A percentile compares a stretch with the other conserved stretches of the same genome.
Conservation (phyloP, 37 sponge, comb jelly and placozoan genomes). For the Mnemiopsis leidyi region DNA sequence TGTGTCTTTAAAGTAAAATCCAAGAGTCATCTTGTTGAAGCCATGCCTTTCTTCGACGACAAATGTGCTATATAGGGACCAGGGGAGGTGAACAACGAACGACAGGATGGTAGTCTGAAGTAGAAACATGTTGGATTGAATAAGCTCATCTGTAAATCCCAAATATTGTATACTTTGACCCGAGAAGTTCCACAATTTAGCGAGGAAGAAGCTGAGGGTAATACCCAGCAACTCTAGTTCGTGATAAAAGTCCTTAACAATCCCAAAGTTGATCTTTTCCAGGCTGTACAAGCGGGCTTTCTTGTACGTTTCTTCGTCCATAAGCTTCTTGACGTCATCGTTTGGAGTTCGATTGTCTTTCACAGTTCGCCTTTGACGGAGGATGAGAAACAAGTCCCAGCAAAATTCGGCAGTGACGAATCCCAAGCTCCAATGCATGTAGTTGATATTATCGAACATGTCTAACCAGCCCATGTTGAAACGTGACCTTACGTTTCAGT, state of each 20-base stretch:
- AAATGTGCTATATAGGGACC: slow-evolving; percentile 82
- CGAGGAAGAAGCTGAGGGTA: slow-evolving; percentile 24
- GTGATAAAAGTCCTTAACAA: slow-evolving; percentile 69
- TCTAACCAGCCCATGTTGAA: neutral
- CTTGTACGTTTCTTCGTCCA: slow-evolving; percentile 76
- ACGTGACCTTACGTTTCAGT: neutral
- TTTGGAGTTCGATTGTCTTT: neutral
- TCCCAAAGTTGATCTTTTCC: slow-evolving; percentile 81
- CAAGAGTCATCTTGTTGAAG: slow-evolving; percentile 92
- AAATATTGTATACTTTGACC: slow-evolving; percentile 67
- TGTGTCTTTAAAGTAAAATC: slow-evolving; percentile 85
- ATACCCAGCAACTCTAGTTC: slow-evolving; percentile 68
- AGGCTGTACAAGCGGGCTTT: slow-evolving; percentile 84
- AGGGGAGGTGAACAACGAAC: slow-evolving; percentile 75
- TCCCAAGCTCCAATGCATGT: slow-evolving; percentile 56
- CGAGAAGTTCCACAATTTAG: slow-evolving; percentile 71
- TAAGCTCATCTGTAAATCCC: slow-evolving; percentile 71
- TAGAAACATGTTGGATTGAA: slow-evolving; percentile 74
- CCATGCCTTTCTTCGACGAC: slow-evolving; percentile 92
- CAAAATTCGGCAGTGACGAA: slow-evolving; percentile 26
- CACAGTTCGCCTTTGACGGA: slow-evolving; percentile 22
- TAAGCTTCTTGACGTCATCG: slow-evolving; percentile 70
- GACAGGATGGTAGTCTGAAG: slow-evolving; percentile 65
- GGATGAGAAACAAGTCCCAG: slow-evolving; percentile 21
- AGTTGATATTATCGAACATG: neutral